phyloP scores from a whole-genome alignment of 53 echinoderm and acorn worm species.

The Holothuria leucospilota region DNA sequence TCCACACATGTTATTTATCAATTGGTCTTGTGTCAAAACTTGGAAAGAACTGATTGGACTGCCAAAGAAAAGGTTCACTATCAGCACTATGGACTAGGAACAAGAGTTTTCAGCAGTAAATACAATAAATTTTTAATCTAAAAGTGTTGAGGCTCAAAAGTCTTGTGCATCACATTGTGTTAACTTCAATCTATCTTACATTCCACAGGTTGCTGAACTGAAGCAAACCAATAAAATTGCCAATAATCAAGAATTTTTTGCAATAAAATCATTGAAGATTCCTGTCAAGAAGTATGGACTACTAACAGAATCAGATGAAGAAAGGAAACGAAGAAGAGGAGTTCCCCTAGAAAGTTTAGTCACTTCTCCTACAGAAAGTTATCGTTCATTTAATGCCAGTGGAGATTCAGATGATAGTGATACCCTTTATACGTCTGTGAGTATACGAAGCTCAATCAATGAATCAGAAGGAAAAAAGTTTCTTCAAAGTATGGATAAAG shows the following conservation, averaged over 20 bases:
- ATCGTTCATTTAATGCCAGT: slow-evolving; percentile 34
- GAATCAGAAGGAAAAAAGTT: slow-evolving; percentile 81
- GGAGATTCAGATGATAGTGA: slow-evolving; percentile 81
- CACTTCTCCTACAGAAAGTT: slow-evolving; percentile 30
- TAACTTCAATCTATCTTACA: not conserved
- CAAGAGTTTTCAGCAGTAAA: too few relatives aligned
- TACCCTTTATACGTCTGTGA: slow-evolving; percentile 70
- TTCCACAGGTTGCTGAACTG: slow-evolving; percentile 80
- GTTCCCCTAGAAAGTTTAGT: not conserved
- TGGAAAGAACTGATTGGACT: too few relatives aligned
- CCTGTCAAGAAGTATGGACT: slow-evolving; percentile 86
- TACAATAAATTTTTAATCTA: too few relatives aligned
- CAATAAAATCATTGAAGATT: slow-evolving; percentile 79
- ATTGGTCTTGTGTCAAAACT: too few relatives aligned
- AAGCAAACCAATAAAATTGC: slow-evolving; percentile 94
- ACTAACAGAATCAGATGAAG: slow-evolving; percentile 77
- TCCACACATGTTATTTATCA: too few relatives aligned
- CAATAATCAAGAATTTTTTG: slow-evolving; percentile 90
- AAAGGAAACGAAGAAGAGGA: slow-evolving; percentile 48
- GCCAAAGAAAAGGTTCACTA: too few relatives aligned
- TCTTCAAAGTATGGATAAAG: slow-evolving; percentile 86
- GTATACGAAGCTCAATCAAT: slow-evolving; percentile 85
- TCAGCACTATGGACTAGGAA: too few relatives aligned
- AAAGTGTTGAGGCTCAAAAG: too few relatives aligned
- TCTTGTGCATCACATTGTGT: too few relatives aligned